Conservation (phyloP, 2,888 invertebrate species). For the Drosophila fungiperda region DNA sequence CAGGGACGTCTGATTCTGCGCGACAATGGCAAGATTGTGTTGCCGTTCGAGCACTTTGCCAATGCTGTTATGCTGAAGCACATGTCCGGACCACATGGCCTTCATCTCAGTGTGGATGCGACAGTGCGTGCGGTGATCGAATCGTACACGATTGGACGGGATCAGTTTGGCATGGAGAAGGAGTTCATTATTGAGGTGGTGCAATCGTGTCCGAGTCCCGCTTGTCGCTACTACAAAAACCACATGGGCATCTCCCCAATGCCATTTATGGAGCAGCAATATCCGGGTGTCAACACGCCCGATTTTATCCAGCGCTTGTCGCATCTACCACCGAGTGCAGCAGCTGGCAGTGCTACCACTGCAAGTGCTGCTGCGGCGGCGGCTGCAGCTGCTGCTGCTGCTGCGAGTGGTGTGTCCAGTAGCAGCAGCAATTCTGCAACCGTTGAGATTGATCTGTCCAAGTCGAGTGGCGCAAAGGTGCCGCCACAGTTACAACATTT, state of each 20-base stretch:
- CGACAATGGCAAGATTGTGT: constrained; percentile 94
- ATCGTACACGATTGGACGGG: constrained; percentile 90
- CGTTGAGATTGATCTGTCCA: constrained; percentile 83
- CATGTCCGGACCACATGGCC: constrained; percentile 94
- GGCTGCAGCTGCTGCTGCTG: constrained; percentile 42
- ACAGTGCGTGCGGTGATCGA: constrained; percentile 94
- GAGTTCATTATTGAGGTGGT: constrained; percentile 95
- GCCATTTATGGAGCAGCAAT: constrained; percentile 85
- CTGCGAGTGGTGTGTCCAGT: constrained; percentile 53
- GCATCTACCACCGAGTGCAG: constrained; percentile 77
- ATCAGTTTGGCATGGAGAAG: constrained; percentile 90
- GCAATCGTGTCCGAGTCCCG: constrained; percentile 94
- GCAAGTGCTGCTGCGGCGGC: constrained; percentile 53
- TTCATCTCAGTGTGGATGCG: constrained; percentile 93
- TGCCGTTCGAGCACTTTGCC: constrained; percentile 95
- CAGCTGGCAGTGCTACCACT: constrained; percentile 53
- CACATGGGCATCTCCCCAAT: constrained; percentile 88
- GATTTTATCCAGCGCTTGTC: constrained; percentile 89
- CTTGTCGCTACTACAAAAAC: constrained; percentile 94
- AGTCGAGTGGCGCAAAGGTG: constrained; percentile 70
- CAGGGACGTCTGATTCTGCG: constrained; percentile 93
- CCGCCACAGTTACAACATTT: constrained; percentile 82
- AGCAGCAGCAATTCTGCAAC: constrained; percentile 49
- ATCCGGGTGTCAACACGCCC: constrained; percentile 86
- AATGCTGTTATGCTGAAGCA: constrained; percentile 96